A percentile compares a stretch with the other conserved stretches of the same genome.
These are phyloP conservation scores for Macropis europaea DNA, from an alignment of 2,888 invertebrate species.

Conservation along the genomic window DNA sequence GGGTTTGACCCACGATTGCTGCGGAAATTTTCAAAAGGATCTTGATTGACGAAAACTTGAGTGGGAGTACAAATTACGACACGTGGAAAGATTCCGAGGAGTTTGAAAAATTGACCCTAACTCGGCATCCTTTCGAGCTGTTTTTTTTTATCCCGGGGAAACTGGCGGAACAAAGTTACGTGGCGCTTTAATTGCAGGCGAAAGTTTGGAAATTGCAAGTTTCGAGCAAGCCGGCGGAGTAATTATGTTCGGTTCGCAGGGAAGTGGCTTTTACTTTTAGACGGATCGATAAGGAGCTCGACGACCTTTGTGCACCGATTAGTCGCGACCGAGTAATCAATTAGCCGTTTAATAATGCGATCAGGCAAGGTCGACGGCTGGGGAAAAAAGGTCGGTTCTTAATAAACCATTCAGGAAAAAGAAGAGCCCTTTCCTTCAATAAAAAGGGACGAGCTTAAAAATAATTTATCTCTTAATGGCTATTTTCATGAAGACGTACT, in stretches of 20 bases:
- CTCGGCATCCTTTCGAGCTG: too few species aligned
- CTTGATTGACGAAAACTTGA: neutral
- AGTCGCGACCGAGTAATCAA: conserved; percentile 27
- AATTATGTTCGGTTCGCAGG: conserved; percentile 5
- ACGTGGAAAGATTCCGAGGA: neutral
- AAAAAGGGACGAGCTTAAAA: too few species aligned
- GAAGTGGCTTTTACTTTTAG: conserved; percentile 35
- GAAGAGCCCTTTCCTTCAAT: neutral
- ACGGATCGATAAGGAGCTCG: conserved; percentile 24
- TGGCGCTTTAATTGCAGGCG: conserved; percentile 22
- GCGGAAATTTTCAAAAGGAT: neutral
- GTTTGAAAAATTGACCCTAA: too few species aligned
- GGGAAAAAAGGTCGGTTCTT: neutral
- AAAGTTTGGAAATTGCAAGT: conserved; percentile 22
- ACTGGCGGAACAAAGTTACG: conserved; percentile 1
- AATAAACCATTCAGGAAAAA: neutral
- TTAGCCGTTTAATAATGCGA: conserved; percentile 14
- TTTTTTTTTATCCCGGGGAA: too few species aligned
- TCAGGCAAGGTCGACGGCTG: conserved; percentile 3
- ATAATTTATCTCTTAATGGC: too few species aligned
- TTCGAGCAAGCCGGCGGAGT: conserved; percentile 12
- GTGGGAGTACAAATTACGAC: too few species aligned
- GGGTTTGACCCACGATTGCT: too few species aligned
- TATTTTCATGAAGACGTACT: too few species aligned
- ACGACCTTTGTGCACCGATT: conserved; percentile 34